These are phyloP conservation scores for Sylvicola cinctus DNA, from an alignment of 2,888 invertebrate species.

Conservation along the genomic window DNA sequence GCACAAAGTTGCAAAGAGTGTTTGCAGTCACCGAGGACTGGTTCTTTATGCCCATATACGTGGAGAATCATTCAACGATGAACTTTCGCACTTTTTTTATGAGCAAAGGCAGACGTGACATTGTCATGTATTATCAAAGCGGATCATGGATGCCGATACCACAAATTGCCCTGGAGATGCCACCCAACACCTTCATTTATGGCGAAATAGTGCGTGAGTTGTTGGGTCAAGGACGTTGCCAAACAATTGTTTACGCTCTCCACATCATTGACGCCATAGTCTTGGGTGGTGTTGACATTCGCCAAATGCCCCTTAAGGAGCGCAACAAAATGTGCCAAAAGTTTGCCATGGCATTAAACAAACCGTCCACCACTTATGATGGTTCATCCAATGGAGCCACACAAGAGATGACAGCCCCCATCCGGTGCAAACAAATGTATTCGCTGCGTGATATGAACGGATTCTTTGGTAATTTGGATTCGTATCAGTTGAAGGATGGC, in stretches of 20 bases:
- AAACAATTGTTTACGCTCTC: conserved; percentile 32
- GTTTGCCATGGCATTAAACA: conserved; percentile 20
- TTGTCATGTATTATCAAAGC: conserved; percentile 33
- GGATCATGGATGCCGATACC: conserved; percentile 29
- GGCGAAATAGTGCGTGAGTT: conserved; percentile 52
- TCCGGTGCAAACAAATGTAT: conserved; percentile 19
- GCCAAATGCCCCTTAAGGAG: conserved; percentile 32
- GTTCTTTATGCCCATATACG: conserved; percentile 33
- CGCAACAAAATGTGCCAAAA: conserved; percentile 20
- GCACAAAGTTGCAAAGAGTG: conserved; percentile 10
- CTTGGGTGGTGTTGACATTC: conserved; percentile 51
- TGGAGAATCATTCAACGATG: conserved; percentile 15
- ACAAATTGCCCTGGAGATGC: conserved; percentile 33
- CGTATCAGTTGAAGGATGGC: conserved; percentile 20
- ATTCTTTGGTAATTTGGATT: conserved; percentile 19
- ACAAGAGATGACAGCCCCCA: conserved; percentile 10
- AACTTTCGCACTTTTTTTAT: conserved; percentile 21
- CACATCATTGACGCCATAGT: conserved; percentile 60
- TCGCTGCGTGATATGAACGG: conserved; percentile 14
- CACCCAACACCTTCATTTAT: conserved; percentile 47
- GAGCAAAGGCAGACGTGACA: conserved; percentile 23
- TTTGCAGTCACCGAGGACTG: conserved; percentile 36
- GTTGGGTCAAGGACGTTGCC: conserved; percentile 33
- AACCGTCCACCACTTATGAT: conserved; percentile 14
- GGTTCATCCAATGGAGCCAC: conserved; percentile 10